phyloP scores from a whole-genome alignment of 2,797 vertebrate genomes.

The Pampus argenteus region DNA sequence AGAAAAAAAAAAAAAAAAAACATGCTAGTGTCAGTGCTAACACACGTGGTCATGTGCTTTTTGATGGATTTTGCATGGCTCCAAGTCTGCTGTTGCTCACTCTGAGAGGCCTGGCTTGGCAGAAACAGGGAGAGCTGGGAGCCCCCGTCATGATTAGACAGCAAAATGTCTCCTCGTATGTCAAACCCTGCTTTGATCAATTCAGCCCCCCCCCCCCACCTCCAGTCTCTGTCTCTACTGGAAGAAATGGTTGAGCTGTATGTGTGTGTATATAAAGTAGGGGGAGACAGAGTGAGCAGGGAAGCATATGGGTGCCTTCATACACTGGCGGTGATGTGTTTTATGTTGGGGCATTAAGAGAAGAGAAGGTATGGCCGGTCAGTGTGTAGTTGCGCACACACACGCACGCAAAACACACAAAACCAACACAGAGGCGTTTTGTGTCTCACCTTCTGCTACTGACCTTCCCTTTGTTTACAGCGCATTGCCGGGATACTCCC shows the following conservation, averaged over 20 bases:
- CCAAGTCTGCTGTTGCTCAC: constrained; percentile 42
- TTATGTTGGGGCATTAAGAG: constrained; percentile 56
- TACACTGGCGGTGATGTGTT: constrained; percentile 61
- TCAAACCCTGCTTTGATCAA: constrained; percentile 72
- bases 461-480: constrained; percentile 94
- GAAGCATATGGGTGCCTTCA: constrained; percentile 56
- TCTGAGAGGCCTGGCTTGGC: constrained; percentile 36
- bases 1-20: no score
- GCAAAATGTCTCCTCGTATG: constrained; percentile 75
- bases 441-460: constrained; percentile 88
- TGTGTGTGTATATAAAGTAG: constrained; percentile 24
- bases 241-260: constrained; percentile 39
- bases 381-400: constrained; percentile 18
- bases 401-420: constrained; percentile 43
- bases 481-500: constrained; percentile 94
- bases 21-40: constrained; percentile 51
- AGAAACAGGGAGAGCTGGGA: constrained; percentile 59
- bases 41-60: constrained; percentile 53
- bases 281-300: constrained; percentile 46
- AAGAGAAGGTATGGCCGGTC: constrained; percentile 51
- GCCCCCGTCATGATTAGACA: constrained; percentile 72
- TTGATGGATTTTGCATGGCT: constrained; percentile 45
- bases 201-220: constrained; percentile 28
- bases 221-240: constrained; percentile 33
- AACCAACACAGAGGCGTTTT: constrained; percentile 76